Evolutionary conservation across 2,888 invertebrate genomes (phyloP).

Genomic region (Bombylius discolor): DNA sequence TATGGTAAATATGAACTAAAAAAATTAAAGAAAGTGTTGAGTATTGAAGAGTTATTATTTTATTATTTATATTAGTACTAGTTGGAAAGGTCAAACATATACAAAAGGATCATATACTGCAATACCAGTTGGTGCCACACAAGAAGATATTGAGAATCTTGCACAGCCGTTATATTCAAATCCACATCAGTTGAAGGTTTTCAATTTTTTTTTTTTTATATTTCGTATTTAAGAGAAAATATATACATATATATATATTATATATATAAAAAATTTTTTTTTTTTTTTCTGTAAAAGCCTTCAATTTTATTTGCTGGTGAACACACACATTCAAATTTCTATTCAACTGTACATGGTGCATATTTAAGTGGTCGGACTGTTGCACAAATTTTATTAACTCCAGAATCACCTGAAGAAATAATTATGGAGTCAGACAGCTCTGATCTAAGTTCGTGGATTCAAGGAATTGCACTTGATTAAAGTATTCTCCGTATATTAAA

Average conservation of each 20-base stretch:
- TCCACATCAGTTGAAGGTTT: conserved; percentile 57
- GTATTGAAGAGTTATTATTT: not conserved
- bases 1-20: conserved; percentile 48
- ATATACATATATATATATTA: not conserved
- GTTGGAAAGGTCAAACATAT: conserved; percentile 74
- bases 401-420: conserved; percentile 50
- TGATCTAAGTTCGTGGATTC: conserved; percentile 78
- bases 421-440: conserved; percentile 63
- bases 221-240: not conserved
- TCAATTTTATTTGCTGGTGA: conserved; percentile 84
- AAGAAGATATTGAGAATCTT: conserved; percentile 75
- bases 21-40: not conserved
- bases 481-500: not conserved
- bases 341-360: conserved; percentile 92
- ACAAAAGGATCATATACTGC: conserved; percentile 84
- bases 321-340: conserved; percentile 87
- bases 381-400: conserved; percentile 55
- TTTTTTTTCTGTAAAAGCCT: conserved; percentile 45
- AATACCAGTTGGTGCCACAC: conserved; percentile 76
- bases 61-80: conserved; percentile 48
- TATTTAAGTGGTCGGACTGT: conserved; percentile 75
- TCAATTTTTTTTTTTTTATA: not conserved
- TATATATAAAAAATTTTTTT: not conserved
- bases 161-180: conserved; percentile 69
- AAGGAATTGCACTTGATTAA: conserved; percentile 67